Evolutionary conservation across 2,113 vertebrate genomes (phyloP).

Genomic region (Motacilla alba): DNA sequence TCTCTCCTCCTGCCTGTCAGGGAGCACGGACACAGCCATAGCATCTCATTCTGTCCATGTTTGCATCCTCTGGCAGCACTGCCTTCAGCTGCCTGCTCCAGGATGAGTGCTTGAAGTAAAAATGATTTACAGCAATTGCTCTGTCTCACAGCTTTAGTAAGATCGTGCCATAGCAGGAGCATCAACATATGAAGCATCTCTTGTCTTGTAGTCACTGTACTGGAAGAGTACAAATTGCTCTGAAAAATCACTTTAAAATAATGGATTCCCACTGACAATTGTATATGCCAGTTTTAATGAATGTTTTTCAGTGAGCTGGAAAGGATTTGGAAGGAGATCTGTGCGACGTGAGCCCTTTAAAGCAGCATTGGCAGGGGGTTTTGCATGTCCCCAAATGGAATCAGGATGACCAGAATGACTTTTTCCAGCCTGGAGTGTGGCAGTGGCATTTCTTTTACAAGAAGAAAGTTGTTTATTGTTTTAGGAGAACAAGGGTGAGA

Average conservation of each 20-base stretch:
- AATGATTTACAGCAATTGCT: neutral
- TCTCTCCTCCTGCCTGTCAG: neutral
- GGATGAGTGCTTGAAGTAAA: neutral
- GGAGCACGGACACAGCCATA: neutral
- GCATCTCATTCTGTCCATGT: neutral
- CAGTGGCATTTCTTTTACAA: neutral
- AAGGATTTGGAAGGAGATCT: neutral
- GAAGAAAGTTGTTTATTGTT: neutral
- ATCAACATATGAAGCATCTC: neutral
- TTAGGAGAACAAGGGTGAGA: neutral
- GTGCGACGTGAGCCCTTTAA: neutral
- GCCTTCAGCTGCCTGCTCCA: neutral
- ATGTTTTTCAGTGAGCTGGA: neutral
- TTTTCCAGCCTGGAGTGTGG: neutral
- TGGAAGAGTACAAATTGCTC: slow-evolving; percentile 16
- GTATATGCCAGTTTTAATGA: neutral
- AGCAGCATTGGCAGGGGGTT: neutral
- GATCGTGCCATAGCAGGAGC: neutral
- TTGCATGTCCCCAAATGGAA: rapidly evolving
- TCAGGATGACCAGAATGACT: neutral
- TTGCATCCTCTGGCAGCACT: rapidly evolving
- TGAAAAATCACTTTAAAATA: neutral
- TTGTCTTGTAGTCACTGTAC: neutral
- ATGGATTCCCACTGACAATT: neutral
- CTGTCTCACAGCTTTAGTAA: neutral